Evolutionary conservation across 2,797 vertebrate genomes (phyloP).

Genomic region (Danio tinwini): DNA sequence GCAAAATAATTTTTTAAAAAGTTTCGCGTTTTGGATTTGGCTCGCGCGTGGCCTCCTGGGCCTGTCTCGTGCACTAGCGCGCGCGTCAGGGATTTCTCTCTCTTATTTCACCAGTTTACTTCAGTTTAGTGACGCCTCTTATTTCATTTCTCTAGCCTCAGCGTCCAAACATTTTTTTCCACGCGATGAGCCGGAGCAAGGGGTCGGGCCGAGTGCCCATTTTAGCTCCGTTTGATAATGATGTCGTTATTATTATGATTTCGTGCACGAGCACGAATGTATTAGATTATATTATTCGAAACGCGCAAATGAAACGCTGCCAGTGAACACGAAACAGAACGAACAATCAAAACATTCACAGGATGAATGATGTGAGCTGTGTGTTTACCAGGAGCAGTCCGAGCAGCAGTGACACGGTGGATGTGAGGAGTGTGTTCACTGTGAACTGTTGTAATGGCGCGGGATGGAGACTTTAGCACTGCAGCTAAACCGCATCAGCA

Average conservation of each 20-base stretch:
- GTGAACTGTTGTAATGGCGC: conserved; percentile 4
- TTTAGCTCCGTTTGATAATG: conserved; percentile 61
- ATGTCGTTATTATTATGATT: conserved; percentile 63
- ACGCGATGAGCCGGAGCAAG: conserved; percentile 51
- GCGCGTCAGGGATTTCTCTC: conserved; percentile 9
- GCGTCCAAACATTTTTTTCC: conserved; percentile 27
- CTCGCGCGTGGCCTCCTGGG: conserved; percentile 71
- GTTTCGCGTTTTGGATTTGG: conserved; percentile 72
- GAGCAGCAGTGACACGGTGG: neutral
- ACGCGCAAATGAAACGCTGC: neutral
- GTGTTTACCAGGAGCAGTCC: neutral
- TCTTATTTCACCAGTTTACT: conserved; percentile 13
- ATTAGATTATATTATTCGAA: neutral
- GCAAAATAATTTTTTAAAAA: conserved; percentile 74
- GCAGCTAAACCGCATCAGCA: conserved; percentile 23
- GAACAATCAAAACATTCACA: too few relatives aligned
- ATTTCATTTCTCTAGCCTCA: conserved; percentile 18
- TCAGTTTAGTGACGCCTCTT: neutral
- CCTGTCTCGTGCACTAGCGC: conserved; percentile 61
- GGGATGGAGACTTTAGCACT: conserved; percentile 21
- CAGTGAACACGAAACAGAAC: neutral
- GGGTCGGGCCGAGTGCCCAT: conserved; percentile 59
- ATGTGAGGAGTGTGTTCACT: neutral
- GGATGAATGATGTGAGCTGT: neutral
- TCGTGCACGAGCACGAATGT: conserved; percentile 49